Percentiles rank a stretch among this genome's conserved stretches.
Conservation (phyloP, 2,797 vertebrate species). For the Lepilemur septentrionalis region DNA sequence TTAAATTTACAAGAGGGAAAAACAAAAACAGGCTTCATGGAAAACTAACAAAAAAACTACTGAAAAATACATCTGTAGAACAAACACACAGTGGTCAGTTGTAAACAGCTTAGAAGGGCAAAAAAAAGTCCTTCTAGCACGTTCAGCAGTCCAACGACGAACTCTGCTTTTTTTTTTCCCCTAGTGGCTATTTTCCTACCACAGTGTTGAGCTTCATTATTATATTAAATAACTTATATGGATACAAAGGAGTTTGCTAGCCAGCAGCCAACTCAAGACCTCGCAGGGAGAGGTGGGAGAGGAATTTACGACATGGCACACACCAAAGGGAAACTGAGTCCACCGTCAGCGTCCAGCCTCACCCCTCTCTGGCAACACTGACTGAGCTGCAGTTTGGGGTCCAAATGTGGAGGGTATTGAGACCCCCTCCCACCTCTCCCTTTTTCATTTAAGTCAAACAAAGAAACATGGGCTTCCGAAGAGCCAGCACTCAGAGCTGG, state of each 20-base stretch:
- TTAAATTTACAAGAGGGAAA: slow-evolving; percentile 62
- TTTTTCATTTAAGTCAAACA: slow-evolving; percentile 61
- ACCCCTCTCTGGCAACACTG: neutral
- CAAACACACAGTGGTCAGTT: slow-evolving; percentile 68
- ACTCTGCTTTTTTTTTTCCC: slow-evolving; percentile 37
- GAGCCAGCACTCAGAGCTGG: slow-evolving; percentile 41
- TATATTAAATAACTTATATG: slow-evolving; percentile 82
- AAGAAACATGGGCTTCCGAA: slow-evolving; percentile 54
- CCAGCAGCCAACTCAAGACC: slow-evolving; percentile 91
- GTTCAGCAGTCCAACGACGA: slow-evolving; percentile 62
- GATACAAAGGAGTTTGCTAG: slow-evolving; percentile 87
- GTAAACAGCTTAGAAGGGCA: slow-evolving; percentile 68
- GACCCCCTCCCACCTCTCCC: slow-evolving; percentile 62
- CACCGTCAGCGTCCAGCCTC: slow-evolving; percentile 77
- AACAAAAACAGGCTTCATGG: neutral
- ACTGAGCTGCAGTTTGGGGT: neutral
- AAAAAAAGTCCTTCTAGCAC: slow-evolving; percentile 37
- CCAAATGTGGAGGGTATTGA: neutral
- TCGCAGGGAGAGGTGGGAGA: slow-evolving; percentile 62
- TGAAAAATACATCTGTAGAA: slow-evolving; percentile 68
- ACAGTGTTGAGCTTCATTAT: slow-evolving; percentile 79
- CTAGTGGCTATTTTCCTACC: slow-evolving; percentile 76
- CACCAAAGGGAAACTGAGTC: slow-evolving; percentile 53
- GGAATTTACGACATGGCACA: slow-evolving; percentile 54
- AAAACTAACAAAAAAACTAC: slow-evolving; percentile 57